Base-by-base conservation (phyloP, 2,888 invertebrate genomes). In the Sabatieria punctata region DNA sequence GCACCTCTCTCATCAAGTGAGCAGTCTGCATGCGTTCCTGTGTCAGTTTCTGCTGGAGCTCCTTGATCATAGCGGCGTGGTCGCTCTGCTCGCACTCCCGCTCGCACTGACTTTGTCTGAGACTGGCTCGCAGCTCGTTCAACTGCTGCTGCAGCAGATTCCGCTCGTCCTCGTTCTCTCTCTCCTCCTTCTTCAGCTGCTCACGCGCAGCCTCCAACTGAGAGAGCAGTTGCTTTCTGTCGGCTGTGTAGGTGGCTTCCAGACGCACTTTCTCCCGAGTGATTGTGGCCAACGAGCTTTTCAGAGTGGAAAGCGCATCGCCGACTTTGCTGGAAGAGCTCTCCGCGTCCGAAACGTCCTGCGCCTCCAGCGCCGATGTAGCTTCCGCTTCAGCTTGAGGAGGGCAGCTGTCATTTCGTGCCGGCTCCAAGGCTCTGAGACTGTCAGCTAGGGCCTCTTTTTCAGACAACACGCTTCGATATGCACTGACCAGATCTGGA, bases 31-130 rank as follows among this genome's bases (percentile, higher is more conserved):
- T 77, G 24, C 82, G 74, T 61, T 85, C 85, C 49, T 77, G 77
- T 21, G 77, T 75, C 44, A 84, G 68, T 46, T 82, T 73, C 57
- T 78, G 74, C 60, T 86, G 83, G 8, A 85, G 65, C 64, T 85
- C 85, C 55, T 82, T 78, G 56, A 84, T 71, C 77, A 81, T 79
- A 21, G 79, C 74, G 50, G 77, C 74, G 67, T 83, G 77, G 63
- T 84, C 79, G 46, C 75, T 76, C 49, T 79, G 78, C 63, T 85
- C 83, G 57, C 78, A 79, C 64, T 85, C 84, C 46, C 82, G 71
- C 57, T 85, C 83, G 59, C 80, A 78, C 49, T 82, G 78, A 60
- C 82, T 80, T 57, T 77, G 75, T 2, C 79, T 76, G 48, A 85
- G 73, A 63, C 15, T 79, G 11, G 79, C 77, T 60, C 78, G 80